Percentiles rank a stretch among this genome's conserved stretches.
phyloP scores from a whole-genome alignment of 2,888 invertebrate species.

The Sinopyrophorus schimmeli region DNA sequence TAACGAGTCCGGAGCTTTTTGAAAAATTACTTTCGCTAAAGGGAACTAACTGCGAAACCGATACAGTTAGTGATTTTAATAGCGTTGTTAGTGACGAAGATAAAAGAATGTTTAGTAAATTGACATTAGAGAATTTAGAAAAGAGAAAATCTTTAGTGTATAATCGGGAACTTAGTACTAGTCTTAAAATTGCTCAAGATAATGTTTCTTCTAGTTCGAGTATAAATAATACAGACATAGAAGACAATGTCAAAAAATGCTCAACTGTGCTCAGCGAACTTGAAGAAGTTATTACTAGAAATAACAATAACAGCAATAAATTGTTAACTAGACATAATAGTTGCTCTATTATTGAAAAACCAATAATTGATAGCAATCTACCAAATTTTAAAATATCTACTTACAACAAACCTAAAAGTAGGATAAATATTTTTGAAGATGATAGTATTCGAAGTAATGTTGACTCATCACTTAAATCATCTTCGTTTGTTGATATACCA shows the following conservation, averaged over 20 bases:
- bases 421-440: constrained; percentile 55
- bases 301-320: constrained; percentile 18
- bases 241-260: constrained; percentile 31
- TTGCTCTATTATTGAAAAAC: constrained; percentile 10
- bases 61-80: constrained; percentile 41
- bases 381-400: constrained; percentile 56
- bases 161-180: constrained; percentile 54
- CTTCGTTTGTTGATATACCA: constrained; percentile 29
- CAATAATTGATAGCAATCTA: constrained; percentile 40
- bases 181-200: constrained; percentile 49
- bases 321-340: constrained; percentile 32
- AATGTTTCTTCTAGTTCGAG: constrained; percentile 19
- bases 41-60: constrained; percentile 43
- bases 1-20: constrained; percentile 52
- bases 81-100: constrained; percentile 42
- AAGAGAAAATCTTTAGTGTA: constrained; percentile 53
- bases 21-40: constrained; percentile 50
- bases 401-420: constrained; percentile 52
- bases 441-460: constrained; percentile 53
- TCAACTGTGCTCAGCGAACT: constrained; percentile 40
- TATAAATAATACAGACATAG: constrained; percentile 17
- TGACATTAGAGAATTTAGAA: constrained; percentile 53
- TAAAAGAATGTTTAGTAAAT: constrained; percentile 47
- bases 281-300: constrained; percentile 42
- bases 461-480: constrained; percentile 36